Percentiles rank a stretch among this genome's conserved stretches.
These are phyloP conservation scores for Saxicola maurus DNA, from an alignment of 2,797 vertebrate genomes.

Conservation along the genomic window DNA sequence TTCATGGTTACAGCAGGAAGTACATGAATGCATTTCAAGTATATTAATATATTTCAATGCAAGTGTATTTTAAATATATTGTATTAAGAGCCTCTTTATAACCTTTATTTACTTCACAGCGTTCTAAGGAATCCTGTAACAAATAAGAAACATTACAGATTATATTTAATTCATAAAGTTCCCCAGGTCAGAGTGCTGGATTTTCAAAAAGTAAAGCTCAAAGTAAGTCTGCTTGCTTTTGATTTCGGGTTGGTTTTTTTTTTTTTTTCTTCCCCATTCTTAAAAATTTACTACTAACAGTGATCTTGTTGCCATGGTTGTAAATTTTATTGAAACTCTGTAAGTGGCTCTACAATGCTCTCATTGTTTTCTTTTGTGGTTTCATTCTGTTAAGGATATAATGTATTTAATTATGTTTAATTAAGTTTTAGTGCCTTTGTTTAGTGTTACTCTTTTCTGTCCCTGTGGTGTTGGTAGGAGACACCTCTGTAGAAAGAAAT, in stretches of 20 bases:
- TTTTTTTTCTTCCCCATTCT: neutral
- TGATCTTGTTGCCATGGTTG: neutral
- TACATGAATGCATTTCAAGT: neutral
- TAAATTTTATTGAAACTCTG: neutral
- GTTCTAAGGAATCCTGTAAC: conserved; percentile 95
- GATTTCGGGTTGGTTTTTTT: neutral
- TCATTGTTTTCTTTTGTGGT: neutral
- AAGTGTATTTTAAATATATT: neutral
- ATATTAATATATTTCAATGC: neutral
- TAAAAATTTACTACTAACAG: neutral
- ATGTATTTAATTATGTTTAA: neutral
- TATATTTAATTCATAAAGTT: conserved; percentile 92
- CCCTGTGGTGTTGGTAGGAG: neutral
- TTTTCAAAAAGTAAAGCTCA: conserved; percentile 95
- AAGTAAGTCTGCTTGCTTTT: conserved; percentile 74
- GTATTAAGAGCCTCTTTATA: neutral
- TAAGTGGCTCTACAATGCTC: neutral
- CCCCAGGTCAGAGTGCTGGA: conserved; percentile 94
- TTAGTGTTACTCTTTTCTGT: neutral
- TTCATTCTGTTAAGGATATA: neutral
- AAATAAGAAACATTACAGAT: conserved; percentile 96
- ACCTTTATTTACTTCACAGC: conserved; percentile 64
- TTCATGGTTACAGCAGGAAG: neutral
- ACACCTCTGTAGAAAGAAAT: neutral
- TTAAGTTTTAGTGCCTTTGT: neutral